Evolutionary conservation across 2,888 invertebrate genomes (phyloP), one percentile per base, ranked within the genome.

Genomic region (Achlya flavicornis): DNA sequence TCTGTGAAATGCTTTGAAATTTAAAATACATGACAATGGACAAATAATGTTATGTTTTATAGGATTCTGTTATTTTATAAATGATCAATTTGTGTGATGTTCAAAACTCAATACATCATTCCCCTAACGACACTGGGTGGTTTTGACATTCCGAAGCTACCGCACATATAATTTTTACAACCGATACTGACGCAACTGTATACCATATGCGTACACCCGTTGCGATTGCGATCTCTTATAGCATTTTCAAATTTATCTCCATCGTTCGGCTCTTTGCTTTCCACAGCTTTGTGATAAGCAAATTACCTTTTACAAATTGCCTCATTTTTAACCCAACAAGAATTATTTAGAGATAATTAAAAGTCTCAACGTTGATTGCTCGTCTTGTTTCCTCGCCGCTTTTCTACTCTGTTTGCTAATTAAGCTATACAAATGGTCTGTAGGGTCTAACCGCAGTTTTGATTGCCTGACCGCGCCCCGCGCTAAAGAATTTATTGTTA

Each of bases 381-480:
- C 43, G 60, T 60, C 68, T 71, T 74, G 71, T 72, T 71, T 69
- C 71, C 79, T 81, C 75, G 58, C 71, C 70, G 68, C 67, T 71
- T 76, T 78, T 72, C 72, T 76, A 65, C 71, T 70, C 67, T 68
- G 73, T 75, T 83, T 77, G 78, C 85, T 88, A 88, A 90, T 90
- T 89, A 88, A 90, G 85, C 87, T 80, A 82, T 84, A 83, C 87
- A 86, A 86, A 87, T 88, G 79, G 81, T 80, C 77, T 79, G 77
- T 74, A 64, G 76, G 78, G 77, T 75, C 78, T 75, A 78, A 85
- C 87, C 88, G 76, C 85, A 71, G 66, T 79, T 80, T 81, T 86
- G 90, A 90, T 91, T 89, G 84, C 86, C 71, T 80, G 79, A 81
- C 85, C 87, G 79, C 84, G 76, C 68, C 68, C 74, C 72, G 74